Evolutionary conservation across 1,140 invertebrate genomes (phyloP).

Genomic region (Propsilocerus akamusi): DNA sequence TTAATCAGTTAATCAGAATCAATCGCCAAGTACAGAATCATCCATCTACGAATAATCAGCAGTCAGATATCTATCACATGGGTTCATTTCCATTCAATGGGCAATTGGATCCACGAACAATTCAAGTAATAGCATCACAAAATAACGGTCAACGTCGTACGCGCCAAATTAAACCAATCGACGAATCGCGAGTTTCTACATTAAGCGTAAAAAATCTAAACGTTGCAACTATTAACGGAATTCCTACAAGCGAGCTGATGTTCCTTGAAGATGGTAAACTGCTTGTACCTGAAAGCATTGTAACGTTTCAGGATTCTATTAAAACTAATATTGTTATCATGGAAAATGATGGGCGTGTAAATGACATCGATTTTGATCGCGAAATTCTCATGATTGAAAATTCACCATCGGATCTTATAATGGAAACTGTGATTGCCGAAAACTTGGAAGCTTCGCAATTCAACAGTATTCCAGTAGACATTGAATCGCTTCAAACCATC

Average conservation of each 20-base stretch:
- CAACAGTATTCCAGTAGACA: not conserved
- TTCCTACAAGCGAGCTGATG: slow-evolving; percentile 7
- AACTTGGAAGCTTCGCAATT: not conserved
- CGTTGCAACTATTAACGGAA: slow-evolving; percentile 13
- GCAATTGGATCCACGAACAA: not conserved
- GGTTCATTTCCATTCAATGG: not conserved
- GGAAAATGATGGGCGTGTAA: slow-evolving; percentile 9
- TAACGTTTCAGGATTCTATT: slow-evolving; percentile 11
- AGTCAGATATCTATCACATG: not conserved
- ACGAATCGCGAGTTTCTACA: slow-evolving; percentile 11
- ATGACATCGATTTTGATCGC: not conserved
- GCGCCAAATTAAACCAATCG: slow-evolving; percentile 1
- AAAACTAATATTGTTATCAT: not conserved
- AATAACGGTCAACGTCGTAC: not conserved
- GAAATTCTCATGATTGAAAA: not conserved
- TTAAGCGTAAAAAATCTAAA: slow-evolving; percentile 10
- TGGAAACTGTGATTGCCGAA: not conserved
- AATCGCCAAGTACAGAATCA: not conserved
- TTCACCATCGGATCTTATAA: not conserved
- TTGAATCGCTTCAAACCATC: not conserved
- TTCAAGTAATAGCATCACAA: not conserved
- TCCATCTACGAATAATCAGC: too few species aligned
- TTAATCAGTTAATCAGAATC: not conserved
- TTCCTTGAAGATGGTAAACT: slow-evolving; percentile 15
- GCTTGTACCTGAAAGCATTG: slow-evolving; percentile 10